Evolutionary conservation across 2,113 vertebrate genomes (phyloP).

Genomic region (Casuarius casuarius): DNA sequence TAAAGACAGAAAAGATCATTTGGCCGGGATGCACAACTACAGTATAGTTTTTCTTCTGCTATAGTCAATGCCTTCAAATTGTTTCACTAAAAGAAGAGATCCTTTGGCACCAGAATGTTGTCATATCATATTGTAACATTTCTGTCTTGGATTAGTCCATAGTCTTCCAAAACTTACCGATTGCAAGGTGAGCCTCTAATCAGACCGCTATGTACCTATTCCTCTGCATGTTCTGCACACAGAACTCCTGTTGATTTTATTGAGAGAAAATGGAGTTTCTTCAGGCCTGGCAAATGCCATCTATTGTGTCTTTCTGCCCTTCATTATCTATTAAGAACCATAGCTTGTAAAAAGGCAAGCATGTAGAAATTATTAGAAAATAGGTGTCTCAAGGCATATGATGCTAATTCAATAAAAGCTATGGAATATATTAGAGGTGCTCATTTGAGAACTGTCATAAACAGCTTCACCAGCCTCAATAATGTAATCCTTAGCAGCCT

Average conservation of each 20-base stretch:
- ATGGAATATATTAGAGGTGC: constrained; percentile 17
- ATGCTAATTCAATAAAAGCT: constrained; percentile 55
- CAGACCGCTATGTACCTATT: neutral
- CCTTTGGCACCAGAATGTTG: neutral
- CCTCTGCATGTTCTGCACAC: neutral
- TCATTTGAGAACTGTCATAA: constrained; percentile 42
- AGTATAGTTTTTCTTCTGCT: rapidly evolving
- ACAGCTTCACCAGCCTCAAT: constrained; percentile 1
- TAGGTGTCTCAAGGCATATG: neutral
- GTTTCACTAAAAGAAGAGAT: neutral
- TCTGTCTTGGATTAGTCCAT: neutral
- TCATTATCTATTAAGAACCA: constrained; percentile 3
- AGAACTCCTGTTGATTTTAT: neutral
- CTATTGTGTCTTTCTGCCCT: neutral
- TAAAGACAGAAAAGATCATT: neutral
- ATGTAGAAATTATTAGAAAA: constrained; percentile 28
- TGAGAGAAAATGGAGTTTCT: neutral
- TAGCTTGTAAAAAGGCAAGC: neutral
- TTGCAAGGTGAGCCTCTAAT: neutral
- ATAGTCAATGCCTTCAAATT: neutral
- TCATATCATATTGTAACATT: neutral
- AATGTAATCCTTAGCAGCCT: constrained; percentile 42
- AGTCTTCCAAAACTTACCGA: neutral
- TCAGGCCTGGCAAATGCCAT: neutral
- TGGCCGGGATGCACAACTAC: neutral